Percentiles rank a stretch among this genome's conserved stretches.
Conservation (phyloP, 1,140 invertebrate genomes). For the Drosophila rufa region DNA sequence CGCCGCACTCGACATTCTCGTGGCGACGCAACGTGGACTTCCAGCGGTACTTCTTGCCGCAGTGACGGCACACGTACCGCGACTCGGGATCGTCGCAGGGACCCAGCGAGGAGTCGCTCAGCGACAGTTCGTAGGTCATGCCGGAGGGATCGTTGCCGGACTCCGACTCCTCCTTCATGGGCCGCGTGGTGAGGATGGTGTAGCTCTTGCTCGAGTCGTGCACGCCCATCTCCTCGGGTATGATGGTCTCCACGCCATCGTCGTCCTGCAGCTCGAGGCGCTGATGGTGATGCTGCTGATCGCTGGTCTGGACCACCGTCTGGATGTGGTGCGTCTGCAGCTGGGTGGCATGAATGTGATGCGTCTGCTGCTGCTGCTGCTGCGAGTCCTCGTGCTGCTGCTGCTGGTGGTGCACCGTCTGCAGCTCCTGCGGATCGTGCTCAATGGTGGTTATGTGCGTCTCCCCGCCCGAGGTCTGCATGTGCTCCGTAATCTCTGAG, state of each 20-base stretch:
- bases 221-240: slow-evolving; percentile 70
- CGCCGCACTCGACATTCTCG: slow-evolving; percentile 94
- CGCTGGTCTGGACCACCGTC: slow-evolving; percentile 52
- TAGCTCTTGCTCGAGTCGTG: slow-evolving; percentile 83
- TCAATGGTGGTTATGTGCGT: slow-evolving; percentile 78
- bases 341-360: slow-evolving; percentile 68
- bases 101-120: slow-evolving; percentile 84
- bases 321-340: slow-evolving; percentile 74
- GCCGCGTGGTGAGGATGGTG: slow-evolving; percentile 80
- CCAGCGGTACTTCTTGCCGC: slow-evolving; percentile 93
- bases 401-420: slow-evolving; percentile 58
- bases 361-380: slow-evolving; percentile 50
- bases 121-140: slow-evolving; percentile 81
- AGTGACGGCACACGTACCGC: slow-evolving; percentile 91
- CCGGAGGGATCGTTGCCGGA: slow-evolving; percentile 66
- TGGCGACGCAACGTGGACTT: slow-evolving; percentile 92
- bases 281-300: slow-evolving; percentile 61
- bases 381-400: slow-evolving; percentile 60
- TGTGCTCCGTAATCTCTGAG: slow-evolving; percentile 81
- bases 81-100: slow-evolving; percentile 87
- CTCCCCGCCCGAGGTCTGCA: slow-evolving; percentile 64
- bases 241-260: slow-evolving; percentile 74
- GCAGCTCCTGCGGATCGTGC: slow-evolving; percentile 71
- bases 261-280: slow-evolving; percentile 72
- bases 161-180: slow-evolving; percentile 79